Evolutionary conservation across 2,113 vertebrate species (phyloP).

Genomic region (Elaphurus davidianus): DNA sequence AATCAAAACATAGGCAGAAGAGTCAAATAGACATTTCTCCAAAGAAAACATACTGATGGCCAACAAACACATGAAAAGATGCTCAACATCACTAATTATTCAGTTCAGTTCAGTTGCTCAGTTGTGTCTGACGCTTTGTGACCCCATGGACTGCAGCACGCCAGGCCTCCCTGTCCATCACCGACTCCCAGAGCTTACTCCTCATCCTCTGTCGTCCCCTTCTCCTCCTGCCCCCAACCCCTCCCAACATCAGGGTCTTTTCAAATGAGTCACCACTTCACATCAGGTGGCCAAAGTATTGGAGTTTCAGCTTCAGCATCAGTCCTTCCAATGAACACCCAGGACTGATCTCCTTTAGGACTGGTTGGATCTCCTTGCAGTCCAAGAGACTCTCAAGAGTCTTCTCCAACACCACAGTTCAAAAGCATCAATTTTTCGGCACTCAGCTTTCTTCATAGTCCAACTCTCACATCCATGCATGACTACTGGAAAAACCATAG

Average conservation of each 20-base stretch:
- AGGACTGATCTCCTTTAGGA: neutral
- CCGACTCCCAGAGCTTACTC: fast-evolving
- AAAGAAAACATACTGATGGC: no score
- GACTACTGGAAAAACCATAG: neutral
- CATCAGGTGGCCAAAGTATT: neutral
- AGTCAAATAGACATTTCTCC: neutral
- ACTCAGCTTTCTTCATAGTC: neutral
- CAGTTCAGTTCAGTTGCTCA: neutral
- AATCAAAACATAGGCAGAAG: neutral
- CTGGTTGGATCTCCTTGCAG: neutral
- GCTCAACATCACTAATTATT: neutral
- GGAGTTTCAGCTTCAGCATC: neutral
- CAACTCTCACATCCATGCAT: neutral
- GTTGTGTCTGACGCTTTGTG: fast-evolving
- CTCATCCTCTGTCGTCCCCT: neutral
- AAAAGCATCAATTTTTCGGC: neutral
- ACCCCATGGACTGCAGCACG: neutral
- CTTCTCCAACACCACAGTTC: neutral
- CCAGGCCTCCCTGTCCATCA: neutral
- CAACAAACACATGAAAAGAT: neutral
- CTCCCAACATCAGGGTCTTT: neutral
- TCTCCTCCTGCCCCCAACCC: neutral
- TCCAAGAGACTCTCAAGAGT: neutral
- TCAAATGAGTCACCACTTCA: neutral
- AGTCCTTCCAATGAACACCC: neutral